Evolutionary conservation across 2,888 invertebrate genomes (phyloP).

Genomic region (Bruchidius siliquastri): DNA sequence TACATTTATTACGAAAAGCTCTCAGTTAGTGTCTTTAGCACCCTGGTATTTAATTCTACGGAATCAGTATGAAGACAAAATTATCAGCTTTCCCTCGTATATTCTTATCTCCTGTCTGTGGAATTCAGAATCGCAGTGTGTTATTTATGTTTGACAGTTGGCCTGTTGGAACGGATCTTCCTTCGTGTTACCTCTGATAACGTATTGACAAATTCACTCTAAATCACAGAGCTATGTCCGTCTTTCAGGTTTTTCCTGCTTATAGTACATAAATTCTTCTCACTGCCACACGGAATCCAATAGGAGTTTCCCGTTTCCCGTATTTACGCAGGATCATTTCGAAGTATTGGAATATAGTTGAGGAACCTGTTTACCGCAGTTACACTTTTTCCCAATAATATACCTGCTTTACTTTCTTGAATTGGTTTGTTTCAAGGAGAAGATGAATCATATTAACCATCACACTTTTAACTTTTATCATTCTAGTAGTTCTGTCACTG

Average conservation of each 20-base stretch:
- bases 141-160: slow-evolving; percentile 30
- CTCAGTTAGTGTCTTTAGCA: too few relatives aligned
- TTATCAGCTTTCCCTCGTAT: neutral
- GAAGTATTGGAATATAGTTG: neutral
- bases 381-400: too few relatives aligned
- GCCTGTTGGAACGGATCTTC: slow-evolving; percentile 26
- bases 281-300: neutral
- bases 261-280: neutral
- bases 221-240: slow-evolving; percentile 12
- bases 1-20: too few relatives aligned
- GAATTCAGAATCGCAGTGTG: slow-evolving; percentile 1
- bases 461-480: too few relatives aligned
- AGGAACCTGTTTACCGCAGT: too few relatives aligned
- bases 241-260: slow-evolving; percentile 9
- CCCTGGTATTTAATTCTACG: too few relatives aligned
- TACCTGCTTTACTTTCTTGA: too few relatives aligned
- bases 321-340: neutral
- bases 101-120: neutral
- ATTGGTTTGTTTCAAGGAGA: too few relatives aligned
- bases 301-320: neutral
- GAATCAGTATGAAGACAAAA: too few relatives aligned
- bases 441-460: too few relatives aligned
- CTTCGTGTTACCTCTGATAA: slow-evolving; percentile 27
- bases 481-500: too few relatives aligned
- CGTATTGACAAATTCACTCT: slow-evolving; percentile 29